Percentiles rank a stretch among this genome's conserved stretches.
Conservation (phyloP, 30 jellyfish, hydroid and myxozoan genomes). For the Hydractinia symbiolongicarpus region DNA sequence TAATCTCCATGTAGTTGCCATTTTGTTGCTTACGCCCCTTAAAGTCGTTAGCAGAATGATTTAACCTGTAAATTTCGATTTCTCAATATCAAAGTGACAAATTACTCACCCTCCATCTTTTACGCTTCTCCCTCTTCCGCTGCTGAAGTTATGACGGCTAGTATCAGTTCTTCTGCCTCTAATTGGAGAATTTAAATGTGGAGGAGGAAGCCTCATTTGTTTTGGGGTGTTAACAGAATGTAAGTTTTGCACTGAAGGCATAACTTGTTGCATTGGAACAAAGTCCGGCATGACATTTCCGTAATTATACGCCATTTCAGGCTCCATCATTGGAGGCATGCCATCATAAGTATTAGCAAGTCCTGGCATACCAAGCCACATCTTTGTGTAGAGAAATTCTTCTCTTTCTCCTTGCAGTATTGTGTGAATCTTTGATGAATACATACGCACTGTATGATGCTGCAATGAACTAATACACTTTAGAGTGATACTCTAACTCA, state of each 20-base stretch:
- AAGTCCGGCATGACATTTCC: not conserved
- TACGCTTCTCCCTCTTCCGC: not conserved
- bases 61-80: too few species aligned
- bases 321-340: not conserved
- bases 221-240: not conserved
- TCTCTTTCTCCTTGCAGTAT: not conserved
- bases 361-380: conserved; percentile 3
- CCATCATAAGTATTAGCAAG: not conserved
- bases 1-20: too few species aligned
- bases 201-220: not conserved
- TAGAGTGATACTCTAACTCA: not conserved
- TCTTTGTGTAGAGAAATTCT: conserved; percentile 1
- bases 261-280: conserved; percentile 8
- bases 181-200: not conserved
- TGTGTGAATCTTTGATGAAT: not conserved
- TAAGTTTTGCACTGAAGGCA: not conserved
- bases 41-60: too few species aligned
- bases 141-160: not conserved
- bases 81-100: too few species aligned
- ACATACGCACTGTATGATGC: not conserved
- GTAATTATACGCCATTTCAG: not conserved
- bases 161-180: not conserved
- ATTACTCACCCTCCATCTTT: conserved; percentile 11
- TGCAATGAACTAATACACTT: not conserved
- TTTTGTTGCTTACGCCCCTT: too few species aligned